phyloP scores from a whole-genome alignment of 1,140 invertebrate genomes.

The Aphis gossypii region DNA sequence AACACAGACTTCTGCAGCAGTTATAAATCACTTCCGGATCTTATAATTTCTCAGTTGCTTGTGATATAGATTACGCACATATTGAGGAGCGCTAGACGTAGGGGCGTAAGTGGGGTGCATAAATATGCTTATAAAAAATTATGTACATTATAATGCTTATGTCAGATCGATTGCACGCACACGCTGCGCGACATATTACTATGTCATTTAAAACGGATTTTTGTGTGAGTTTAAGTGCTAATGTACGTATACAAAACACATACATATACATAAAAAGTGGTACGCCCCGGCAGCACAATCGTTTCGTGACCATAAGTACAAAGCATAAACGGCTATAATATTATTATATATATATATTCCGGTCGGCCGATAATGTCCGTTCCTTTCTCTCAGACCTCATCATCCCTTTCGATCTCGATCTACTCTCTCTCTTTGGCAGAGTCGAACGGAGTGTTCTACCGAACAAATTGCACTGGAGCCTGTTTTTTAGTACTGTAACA shows the following conservation, averaged over 20 bases:
- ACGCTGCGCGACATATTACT: background rate
- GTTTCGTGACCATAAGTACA: background rate
- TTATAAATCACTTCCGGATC: background rate
- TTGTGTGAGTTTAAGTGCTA: background rate
- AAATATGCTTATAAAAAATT: background rate
- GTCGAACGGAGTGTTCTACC: background rate
- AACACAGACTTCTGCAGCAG: background rate
- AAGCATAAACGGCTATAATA: background rate
- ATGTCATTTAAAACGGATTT: background rate
- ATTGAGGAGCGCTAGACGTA: background rate
- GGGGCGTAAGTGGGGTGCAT: background rate
- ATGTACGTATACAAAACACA: background rate
- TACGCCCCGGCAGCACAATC: background rate
- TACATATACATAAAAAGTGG: background rate
- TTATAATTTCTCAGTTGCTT: background rate
- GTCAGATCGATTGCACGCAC: background rate
- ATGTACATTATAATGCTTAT: background rate
- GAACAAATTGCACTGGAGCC: conserved; percentile 32
- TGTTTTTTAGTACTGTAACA: conserved; percentile 55
- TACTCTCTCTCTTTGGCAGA: background rate
- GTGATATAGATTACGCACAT: background rate
- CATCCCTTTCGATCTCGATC: background rate
- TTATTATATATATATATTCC: background rate
- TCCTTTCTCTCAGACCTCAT: background rate
- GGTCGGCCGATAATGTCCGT: conserved; percentile 1